Evolutionary conservation across 2,113 vertebrate species (phyloP).

Genomic region (Tachysurus vachellii): DNA sequence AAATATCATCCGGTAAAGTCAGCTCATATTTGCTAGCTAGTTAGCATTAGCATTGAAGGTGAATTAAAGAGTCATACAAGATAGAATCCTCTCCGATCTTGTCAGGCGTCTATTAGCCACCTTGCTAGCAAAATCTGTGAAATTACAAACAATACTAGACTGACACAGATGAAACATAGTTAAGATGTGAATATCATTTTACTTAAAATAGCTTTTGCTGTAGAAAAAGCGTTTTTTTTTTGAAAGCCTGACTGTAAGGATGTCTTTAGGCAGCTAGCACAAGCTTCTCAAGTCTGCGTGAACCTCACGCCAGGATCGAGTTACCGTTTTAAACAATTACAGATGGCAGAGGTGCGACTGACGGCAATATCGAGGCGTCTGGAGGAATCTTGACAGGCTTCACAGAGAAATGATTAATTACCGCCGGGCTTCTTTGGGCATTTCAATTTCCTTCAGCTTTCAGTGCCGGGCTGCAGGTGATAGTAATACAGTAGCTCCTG

Average conservation of each 20-base stretch:
- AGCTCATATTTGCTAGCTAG: background rate
- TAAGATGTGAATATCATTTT: background rate
- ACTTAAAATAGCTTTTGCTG: background rate
- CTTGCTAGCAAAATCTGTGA: background rate
- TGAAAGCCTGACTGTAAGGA: background rate
- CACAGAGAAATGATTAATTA: slow-evolving; percentile 94
- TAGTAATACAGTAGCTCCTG: slow-evolving; percentile 76
- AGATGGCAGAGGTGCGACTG: slow-evolving; percentile 87
- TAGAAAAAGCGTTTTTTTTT: background rate
- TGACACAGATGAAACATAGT: background rate
- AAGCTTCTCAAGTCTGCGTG: slow-evolving; percentile 66
- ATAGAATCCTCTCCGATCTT: background rate
- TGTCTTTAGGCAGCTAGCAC: background rate
- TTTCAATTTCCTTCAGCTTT: slow-evolving; percentile 87
- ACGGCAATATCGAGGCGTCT: slow-evolving; percentile 85
- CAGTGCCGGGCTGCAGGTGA: slow-evolving; percentile 73
- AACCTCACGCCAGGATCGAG: slow-evolving; percentile 68
- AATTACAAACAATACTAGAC: background rate
- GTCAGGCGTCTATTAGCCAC: background rate
- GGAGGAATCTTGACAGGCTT: slow-evolving; percentile 89
- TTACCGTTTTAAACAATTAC: slow-evolving; percentile 87
- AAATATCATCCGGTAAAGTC: background rate
- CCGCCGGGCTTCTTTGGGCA: slow-evolving; percentile 75
- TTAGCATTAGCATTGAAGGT: background rate
- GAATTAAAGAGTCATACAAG: background rate